Evolutionary conservation across 1,140 invertebrate species (phyloP), one percentile per base, ranked within the genome.

Genomic region (Cylas formicarius): DNA sequence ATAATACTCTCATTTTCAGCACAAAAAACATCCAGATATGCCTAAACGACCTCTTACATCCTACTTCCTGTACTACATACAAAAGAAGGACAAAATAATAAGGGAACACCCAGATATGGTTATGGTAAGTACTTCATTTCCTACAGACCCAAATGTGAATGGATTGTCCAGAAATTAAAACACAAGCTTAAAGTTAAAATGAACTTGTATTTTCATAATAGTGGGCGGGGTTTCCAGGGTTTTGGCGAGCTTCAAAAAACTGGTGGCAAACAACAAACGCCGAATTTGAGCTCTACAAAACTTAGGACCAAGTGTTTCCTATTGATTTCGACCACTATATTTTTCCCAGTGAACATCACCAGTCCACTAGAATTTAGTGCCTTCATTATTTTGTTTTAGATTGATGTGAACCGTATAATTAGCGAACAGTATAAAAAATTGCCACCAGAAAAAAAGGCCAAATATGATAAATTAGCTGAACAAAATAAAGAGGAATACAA

Each of bases 31-130:
- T 58, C 73, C 73, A 22, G 72, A 72, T 42, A 58, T 67, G 56
- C 72, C 72, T 1, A 69, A 66, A 49, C 62, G 67, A 43, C 72
- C 72, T 13, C 44, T 70, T 8, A 65, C 67, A 3, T 60, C 69
- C 1, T 74, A 67, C 47, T 68, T 75, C 49, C 27, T 71, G 9
- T 74, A 63, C 48, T 72, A 71, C 50, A 42, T 67, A 14, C 63
- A 70, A 31, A 67, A 70, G 39, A 68, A 67, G 43, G 62, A 69
- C 31, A 61, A 65, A 46, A 55, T 71, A 22, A 49, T 59, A 19
- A 53, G 53, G 28, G 62, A 71, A 32, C 53, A 69, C 52, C 70
- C 70, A 17, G 64, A 65, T 8, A 46, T 70, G 36, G 67, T 67
- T 26, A 63, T 69, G 50, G 58, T 66, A 60, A 46, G 21, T 36